Percentiles rank a stretch among this genome's conserved stretches.
Evolutionary conservation across 2,888 invertebrate species (phyloP).

Genomic region (Scaptomyza caliginosa): DNA sequence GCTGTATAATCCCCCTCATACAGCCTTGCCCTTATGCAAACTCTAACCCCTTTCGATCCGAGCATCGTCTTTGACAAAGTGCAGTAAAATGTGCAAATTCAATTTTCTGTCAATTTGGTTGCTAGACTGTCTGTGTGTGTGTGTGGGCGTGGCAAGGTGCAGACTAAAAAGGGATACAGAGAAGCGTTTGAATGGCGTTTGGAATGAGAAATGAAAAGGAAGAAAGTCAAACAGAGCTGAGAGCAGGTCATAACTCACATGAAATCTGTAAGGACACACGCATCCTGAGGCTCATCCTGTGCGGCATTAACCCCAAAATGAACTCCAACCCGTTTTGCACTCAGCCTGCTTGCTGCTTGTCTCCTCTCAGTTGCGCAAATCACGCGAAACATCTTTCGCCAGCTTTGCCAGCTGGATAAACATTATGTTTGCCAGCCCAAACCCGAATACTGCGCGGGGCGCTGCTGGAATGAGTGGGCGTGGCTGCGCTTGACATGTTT

Average conservation of each 20-base stretch:
- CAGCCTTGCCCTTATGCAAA: not conserved
- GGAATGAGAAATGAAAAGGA: not conserved
- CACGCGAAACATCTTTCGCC: slow-evolving; percentile 77
- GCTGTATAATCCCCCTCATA: not conserved
- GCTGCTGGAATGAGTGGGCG: slow-evolving; percentile 9
- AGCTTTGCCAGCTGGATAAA: slow-evolving; percentile 76
- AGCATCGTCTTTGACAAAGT: slow-evolving; percentile 50
- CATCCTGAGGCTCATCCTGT: slow-evolving; percentile 60
- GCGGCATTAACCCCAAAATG: slow-evolving; percentile 76
- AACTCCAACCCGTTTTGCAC: slow-evolving; percentile 40
- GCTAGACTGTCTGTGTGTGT: slow-evolving; percentile 5
- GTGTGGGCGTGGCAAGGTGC: slow-evolving; percentile 28
- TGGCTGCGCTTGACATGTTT: slow-evolving; percentile 73
- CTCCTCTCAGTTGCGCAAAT: slow-evolving; percentile 50
- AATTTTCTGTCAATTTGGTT: slow-evolving; percentile 70
- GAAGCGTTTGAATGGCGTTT: slow-evolving; percentile 21
- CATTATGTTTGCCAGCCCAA: slow-evolving; percentile 54
- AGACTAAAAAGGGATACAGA: not conserved
- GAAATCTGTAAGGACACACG: slow-evolving; percentile 75
- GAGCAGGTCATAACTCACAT: slow-evolving; percentile 70
- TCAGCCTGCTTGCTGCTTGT: not conserved
- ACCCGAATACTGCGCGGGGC: not conserved
- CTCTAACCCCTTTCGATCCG: not conserved
- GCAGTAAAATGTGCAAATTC: slow-evolving; percentile 76
- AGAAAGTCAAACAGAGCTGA: slow-evolving; percentile 55